Evolutionary conservation across 2,113 vertebrate species (phyloP).

Genomic region (Nymphicus hollandicus): DNA sequence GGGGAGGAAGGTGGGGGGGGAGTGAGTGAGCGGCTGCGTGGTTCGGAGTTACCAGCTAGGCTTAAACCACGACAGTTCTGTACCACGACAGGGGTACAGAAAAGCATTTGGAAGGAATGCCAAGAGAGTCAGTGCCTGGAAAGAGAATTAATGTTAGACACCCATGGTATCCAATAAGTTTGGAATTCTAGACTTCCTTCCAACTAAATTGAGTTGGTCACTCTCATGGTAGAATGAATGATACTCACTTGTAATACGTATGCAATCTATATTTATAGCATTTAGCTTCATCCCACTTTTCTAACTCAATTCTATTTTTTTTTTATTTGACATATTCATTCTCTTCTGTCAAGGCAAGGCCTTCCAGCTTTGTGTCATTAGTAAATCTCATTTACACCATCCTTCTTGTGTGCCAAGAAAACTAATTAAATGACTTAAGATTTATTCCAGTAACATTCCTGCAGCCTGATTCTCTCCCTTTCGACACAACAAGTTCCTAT

Average conservation of each 20-base stretch:
- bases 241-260: not conserved
- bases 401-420: not conserved
- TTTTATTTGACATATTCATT: not conserved
- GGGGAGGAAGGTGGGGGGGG: too few species aligned
- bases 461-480: not conserved
- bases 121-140: not conserved
- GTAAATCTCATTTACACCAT: not conserved
- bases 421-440: not conserved
- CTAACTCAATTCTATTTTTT: not conserved
- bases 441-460: not conserved
- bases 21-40: too few species aligned
- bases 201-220: not conserved
- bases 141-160: not conserved
- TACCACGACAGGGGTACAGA: fast-evolving
- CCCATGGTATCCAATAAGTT: not conserved
- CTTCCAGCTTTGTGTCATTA: not conserved
- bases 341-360: not conserved
- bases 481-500: not conserved
- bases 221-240: not conserved
- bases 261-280: not conserved
- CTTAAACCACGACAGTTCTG: too few species aligned
- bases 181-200: not conserved
- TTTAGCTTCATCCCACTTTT: not conserved
- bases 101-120: not conserved
- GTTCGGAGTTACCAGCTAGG: too few species aligned